Conservation (phyloP, 2,888 invertebrate species). For the Amphipyra berbera region DNA sequence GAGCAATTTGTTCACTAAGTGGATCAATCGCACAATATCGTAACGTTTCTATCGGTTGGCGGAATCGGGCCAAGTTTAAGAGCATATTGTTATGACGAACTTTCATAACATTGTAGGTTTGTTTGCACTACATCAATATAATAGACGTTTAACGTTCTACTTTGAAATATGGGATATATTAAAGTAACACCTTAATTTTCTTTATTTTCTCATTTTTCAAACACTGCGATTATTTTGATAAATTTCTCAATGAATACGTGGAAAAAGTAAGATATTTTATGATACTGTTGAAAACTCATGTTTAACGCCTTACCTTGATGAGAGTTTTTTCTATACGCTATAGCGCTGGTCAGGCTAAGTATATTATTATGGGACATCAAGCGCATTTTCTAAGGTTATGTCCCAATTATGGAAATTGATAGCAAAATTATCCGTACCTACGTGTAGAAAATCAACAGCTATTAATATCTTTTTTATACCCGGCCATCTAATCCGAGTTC, state of each 20-base stretch:
- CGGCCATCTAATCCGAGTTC: slow-evolving; percentile 27
- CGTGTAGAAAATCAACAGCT: slow-evolving; percentile 19
- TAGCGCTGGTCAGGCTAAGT: background rate
- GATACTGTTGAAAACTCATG: too few relatives aligned
- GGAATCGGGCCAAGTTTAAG: slow-evolving; percentile 58
- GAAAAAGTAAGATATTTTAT: too few relatives aligned
- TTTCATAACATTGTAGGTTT: slow-evolving; percentile 51
- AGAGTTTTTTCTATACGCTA: background rate
- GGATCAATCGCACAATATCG: slow-evolving; percentile 54
- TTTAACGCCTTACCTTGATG: background rate
- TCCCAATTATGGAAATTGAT: too few relatives aligned
- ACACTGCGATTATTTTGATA: too few relatives aligned
- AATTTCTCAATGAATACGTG: too few relatives aligned
- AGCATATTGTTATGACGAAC: slow-evolving; percentile 57
- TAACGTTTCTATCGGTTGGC: slow-evolving; percentile 51
- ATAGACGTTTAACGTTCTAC: slow-evolving; percentile 33
- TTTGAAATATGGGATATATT: slow-evolving; percentile 24
- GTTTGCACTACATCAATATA: slow-evolving; percentile 46
- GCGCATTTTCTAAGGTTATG: too few relatives aligned
- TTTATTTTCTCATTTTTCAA: background rate
- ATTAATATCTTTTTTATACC: slow-evolving; percentile 23
- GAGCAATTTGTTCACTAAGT: slow-evolving; percentile 53
- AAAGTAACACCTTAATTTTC: slow-evolving; percentile 25
- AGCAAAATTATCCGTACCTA: background rate
- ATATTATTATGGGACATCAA: too few relatives aligned